phyloP scores from a whole-genome alignment of 2,113 vertebrate genomes.

The Sitta europaea region DNA sequence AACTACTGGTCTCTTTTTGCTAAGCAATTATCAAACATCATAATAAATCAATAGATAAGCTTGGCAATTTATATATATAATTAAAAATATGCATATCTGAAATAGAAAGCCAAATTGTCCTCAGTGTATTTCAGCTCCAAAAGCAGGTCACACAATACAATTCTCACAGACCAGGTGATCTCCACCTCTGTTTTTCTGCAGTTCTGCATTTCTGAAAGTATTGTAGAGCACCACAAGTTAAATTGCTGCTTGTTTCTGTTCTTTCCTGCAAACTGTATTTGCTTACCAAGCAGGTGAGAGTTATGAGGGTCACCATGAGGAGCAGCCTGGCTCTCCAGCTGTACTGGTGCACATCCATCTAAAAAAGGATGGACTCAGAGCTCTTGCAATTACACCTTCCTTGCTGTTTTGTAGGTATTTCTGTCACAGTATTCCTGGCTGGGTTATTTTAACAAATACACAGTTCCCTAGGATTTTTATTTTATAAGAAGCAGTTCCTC shows the following conservation, averaged over 20 bases:
- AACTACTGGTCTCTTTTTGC: neutral
- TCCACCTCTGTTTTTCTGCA: neutral
- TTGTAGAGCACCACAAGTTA: neutral
- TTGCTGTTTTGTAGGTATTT: neutral
- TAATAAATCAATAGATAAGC: neutral
- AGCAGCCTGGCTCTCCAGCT: neutral
- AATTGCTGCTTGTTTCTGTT: neutral
- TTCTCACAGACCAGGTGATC: neutral
- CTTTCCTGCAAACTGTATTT: neutral
- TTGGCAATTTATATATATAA: neutral
- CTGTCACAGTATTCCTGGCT: neutral
- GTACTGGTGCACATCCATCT: neutral
- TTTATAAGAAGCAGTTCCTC: neutral
- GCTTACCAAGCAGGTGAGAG: neutral
- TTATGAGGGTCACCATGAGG: fast-evolving
- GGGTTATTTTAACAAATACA: neutral
- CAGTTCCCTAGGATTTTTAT: neutral
- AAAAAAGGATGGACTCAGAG: neutral
- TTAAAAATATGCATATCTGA: neutral
- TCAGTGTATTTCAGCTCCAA: neutral
- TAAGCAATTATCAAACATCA: neutral
- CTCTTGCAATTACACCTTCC: neutral
- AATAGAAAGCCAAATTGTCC: neutral
- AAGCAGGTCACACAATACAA: fast-evolving
- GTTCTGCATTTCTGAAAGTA: neutral